Evolutionary conservation across 2,888 invertebrate genomes (phyloP), one percentile per base, ranked within the genome.

Genomic region (Epsilonema sp.): DNA sequence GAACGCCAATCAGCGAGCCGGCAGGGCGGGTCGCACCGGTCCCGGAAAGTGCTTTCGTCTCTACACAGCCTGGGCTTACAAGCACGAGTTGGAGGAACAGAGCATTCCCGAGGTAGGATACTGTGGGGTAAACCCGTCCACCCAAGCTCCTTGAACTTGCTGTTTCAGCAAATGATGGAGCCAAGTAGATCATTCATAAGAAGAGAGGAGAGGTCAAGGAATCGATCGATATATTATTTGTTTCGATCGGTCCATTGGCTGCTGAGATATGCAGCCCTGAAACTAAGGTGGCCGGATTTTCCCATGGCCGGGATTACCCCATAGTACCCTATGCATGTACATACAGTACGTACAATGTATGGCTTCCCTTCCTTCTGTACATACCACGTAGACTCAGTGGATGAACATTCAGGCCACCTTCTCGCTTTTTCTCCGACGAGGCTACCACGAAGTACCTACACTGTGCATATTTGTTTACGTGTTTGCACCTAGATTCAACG

Each of bases 11-110:
- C 94, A 97, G 69, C 74, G 94, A 58, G 92, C 94, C 1, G 92
- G 90, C 1, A 73, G 92, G 56, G 90, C 92, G 2, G 94, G 92
- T 0, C 74, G 92, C 57, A 89, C 90, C 0, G 87, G 92, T 1
- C 84, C 87, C 2, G 94, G 97, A 0, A 97, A 94, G 71, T 97
- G 94, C 69, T 99, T 97, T 65, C 76, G 97, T 41, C 73, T 97
- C 16, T 97, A 92, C 65, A 99, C 97, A 1, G 85, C 90, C 1
- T 92, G 90, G 92, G 89, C 92, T 0, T 99, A 87, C 67, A 84
- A 92, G 64, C 82, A 94, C 66, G 97, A 99, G 69, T 72, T 99
- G 48, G 94, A 97, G 69, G 92, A 92, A 55, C 92, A 92, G 60
- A 89, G 92, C 1, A 79, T 92, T 19, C 97, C 97, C 1, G 97